These are phyloP conservation scores for Apamea epomidion DNA, from an alignment of 2,888 invertebrate genomes.

Conservation along the genomic window DNA sequence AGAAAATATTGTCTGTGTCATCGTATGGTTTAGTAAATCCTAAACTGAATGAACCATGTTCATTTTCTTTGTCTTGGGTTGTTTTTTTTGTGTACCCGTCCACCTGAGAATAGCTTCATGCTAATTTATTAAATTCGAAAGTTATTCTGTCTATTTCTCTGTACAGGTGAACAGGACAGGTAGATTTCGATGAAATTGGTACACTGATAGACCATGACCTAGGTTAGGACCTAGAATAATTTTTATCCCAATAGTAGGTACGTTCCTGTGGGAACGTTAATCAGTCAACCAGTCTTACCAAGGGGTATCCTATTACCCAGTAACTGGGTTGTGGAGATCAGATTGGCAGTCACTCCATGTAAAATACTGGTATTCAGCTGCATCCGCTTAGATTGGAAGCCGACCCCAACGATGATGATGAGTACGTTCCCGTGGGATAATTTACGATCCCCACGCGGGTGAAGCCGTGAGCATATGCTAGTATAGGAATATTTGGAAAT, in stretches of 20 bases:
- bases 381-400: too few relatives aligned
- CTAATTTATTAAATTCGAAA: background rate
- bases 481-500: background rate
- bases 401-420: too few relatives aligned
- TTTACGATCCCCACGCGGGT: background rate
- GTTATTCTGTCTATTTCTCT: background rate
- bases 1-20: conserved; percentile 40
- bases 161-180: background rate
- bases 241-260: background rate
- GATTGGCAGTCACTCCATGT: too few relatives aligned
- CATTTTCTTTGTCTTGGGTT: conserved; percentile 25
- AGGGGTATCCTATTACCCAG: too few relatives aligned
- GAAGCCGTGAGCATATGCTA: too few relatives aligned
- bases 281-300: too few relatives aligned
- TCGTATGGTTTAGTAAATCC: conserved; percentile 42
- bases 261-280: too few relatives aligned
- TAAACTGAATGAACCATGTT: conserved; percentile 46
- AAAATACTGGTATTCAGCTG: too few relatives aligned
- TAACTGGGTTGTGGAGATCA: too few relatives aligned
- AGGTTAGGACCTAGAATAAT: background rate
- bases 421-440: background rate
- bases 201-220: background rate
- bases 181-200: background rate
- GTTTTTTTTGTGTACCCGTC: background rate
- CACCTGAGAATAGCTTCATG: background rate